Evolutionary conservation across 2,113 vertebrate species (phyloP).

Genomic region (Lethenteron camtschaticum): DNA sequence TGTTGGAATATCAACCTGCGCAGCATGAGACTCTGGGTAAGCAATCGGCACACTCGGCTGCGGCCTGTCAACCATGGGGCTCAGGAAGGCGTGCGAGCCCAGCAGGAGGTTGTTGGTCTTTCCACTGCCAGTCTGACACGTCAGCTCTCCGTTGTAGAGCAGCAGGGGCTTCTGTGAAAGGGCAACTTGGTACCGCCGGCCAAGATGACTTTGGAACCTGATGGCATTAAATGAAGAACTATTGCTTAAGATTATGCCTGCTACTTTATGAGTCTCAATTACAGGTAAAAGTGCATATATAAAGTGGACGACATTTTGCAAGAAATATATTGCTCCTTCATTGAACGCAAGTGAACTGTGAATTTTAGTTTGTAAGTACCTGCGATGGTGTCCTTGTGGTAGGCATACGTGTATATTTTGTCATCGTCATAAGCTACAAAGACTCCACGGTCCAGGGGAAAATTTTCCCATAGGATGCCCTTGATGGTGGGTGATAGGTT

Average conservation of each 20-base stretch:
- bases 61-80: conserved; percentile 16
- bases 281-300: no score
- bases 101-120: conserved; percentile 47
- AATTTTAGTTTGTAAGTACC: conserved; percentile 25
- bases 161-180: conserved; percentile 77
- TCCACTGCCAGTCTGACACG: conserved; percentile 74
- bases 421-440: conserved; percentile 78
- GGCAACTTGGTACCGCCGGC: conserved; percentile 55
- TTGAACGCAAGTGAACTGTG: not conserved
- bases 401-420: conserved; percentile 62
- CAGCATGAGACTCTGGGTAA: conserved; percentile 46
- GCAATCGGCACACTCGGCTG: conserved; percentile 26
- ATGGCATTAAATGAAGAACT: no score
- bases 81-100: conserved; percentile 55
- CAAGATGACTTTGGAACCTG: conserved; percentile 56
- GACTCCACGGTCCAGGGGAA: conserved; percentile 53
- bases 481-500: conserved; percentile 70
- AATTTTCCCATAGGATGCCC: conserved; percentile 85
- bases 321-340: not conserved
- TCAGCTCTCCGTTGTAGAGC: conserved; percentile 68
- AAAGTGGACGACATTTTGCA: no score
- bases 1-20: conserved; percentile 33
- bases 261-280: no score
- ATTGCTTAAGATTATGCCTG: no score
- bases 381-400: conserved; percentile 71